These are phyloP conservation scores for Nettapus auritus DNA, from an alignment of 2,113 vertebrate species.

Conservation along the genomic window DNA sequence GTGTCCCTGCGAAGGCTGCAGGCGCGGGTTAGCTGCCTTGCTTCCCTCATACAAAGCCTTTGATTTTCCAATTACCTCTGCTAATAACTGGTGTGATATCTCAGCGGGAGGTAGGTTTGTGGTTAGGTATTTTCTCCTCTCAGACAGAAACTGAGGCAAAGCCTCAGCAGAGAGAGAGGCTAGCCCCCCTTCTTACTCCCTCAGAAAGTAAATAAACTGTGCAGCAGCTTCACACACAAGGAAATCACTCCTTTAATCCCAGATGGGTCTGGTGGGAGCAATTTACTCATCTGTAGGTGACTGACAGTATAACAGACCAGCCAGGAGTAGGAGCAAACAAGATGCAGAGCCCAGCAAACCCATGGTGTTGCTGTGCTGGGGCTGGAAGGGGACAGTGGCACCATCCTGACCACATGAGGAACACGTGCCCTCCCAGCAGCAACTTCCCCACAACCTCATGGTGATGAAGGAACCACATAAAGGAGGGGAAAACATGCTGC, in stretches of 20 bases:
- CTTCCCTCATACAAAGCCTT: neutral
- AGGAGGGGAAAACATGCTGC: fast-evolving
- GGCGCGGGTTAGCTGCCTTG: neutral
- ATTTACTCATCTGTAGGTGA: neutral
- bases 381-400: neutral
- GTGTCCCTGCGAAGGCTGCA: too few relatives aligned
- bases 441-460: too few relatives aligned
- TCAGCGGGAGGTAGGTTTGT: neutral
- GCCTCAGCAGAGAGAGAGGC: neutral
- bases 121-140: neutral
- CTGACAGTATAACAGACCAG: neutral
- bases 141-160: neutral
- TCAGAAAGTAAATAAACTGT: neutral
- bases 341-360: neutral
- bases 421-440: neutral
- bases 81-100: neutral
- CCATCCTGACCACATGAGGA: neutral
- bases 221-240: neutral
- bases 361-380: fast-evolving
- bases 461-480: fast-evolving
- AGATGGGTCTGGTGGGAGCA: neutral
- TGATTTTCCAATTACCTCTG: neutral
- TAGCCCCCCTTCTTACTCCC: neutral
- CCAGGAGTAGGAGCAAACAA: neutral
- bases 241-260: neutral